Conservation (phyloP, 2,888 invertebrate genomes). For the Tipula vernalis region DNA sequence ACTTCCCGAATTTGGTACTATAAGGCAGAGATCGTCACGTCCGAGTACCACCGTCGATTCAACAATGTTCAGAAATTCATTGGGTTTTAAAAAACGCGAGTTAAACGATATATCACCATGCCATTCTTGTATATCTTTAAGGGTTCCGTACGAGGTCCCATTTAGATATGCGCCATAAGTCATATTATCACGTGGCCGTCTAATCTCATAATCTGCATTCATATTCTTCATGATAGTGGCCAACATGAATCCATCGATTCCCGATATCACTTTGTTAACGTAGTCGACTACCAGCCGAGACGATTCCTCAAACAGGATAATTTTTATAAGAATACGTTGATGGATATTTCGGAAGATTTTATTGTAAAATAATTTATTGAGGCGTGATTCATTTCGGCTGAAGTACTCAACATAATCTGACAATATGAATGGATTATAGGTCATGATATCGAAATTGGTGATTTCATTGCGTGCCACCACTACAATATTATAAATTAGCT, state of each 20-base stretch:
- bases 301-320: neutral
- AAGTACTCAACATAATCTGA: neutral
- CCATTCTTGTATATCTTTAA: conserved; percentile 22
- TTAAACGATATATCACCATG: conserved; percentile 40
- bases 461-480: neutral
- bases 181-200: conserved; percentile 15
- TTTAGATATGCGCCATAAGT: conserved; percentile 18
- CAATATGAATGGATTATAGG: neutral
- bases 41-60: conserved; percentile 41
- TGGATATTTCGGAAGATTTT: neutral
- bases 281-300: neutral
- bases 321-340: neutral
- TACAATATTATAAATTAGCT: neutral
- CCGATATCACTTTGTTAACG: neutral
- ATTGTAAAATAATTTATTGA: neutral
- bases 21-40: conserved; percentile 43
- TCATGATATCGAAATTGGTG: neutral
- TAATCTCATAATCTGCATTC: neutral
- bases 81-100: conserved; percentile 39
- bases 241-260: neutral
- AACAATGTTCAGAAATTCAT: conserved; percentile 37
- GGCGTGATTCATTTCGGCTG: neutral
- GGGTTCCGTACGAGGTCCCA: conserved; percentile 23
- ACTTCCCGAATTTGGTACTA: conserved; percentile 39
- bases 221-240: neutral